A percentile compares a stretch with the other conserved stretches of the same genome.
These are phyloP conservation scores for Nephrotoma flavescens DNA, from an alignment of 2,888 invertebrate species.

Conservation along the genomic window DNA sequence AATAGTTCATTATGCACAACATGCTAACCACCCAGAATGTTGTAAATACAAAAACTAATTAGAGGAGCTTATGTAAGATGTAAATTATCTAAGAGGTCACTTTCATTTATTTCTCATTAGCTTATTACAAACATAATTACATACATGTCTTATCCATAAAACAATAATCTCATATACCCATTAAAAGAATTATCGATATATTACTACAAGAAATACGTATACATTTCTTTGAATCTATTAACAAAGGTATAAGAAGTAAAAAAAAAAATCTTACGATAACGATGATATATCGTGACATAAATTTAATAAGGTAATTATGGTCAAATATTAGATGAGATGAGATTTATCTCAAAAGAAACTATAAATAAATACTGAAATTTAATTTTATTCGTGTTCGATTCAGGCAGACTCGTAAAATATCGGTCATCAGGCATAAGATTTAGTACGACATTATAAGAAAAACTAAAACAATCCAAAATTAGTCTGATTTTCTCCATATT, in stretches of 20 bases:
- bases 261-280: neutral
- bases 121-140: neutral
- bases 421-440: neutral
- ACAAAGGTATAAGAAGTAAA: too few species aligned
- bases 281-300: neutral
- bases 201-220: neutral
- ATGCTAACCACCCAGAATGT: too few species aligned
- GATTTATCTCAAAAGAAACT: neutral
- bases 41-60: too few species aligned
- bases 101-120: constrained; percentile 3
- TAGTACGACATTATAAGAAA: neutral
- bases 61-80: neutral
- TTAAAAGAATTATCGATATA: neutral
- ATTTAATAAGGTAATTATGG: neutral
- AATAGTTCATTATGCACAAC: neutral
- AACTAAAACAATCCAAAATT: neutral
- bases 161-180: neutral
- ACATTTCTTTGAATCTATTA: too few species aligned
- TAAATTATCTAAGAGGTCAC: neutral
- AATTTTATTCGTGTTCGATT: neutral
- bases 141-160: neutral
- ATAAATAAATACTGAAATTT: neutral
- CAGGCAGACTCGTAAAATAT: neutral
- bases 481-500: constrained; percentile 1
- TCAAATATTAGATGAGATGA: neutral